Percentiles rank a stretch among this genome's conserved stretches.
Evolutionary conservation across 2,888 invertebrate species (phyloP).

Genomic region (Ametastegia equiseti): DNA sequence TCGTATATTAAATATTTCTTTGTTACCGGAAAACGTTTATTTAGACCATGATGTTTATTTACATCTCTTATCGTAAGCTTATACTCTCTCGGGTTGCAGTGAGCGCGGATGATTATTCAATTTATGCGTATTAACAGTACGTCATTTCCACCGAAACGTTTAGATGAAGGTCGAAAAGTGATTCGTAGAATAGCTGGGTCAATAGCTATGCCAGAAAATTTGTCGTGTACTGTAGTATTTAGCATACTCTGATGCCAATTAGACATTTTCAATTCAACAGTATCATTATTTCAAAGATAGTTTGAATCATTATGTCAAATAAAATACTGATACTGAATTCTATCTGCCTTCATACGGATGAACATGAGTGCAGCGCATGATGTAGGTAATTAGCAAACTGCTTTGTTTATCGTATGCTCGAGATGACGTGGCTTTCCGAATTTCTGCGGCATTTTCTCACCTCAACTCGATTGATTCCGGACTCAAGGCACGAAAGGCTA

Average conservation of each 20-base stretch:
- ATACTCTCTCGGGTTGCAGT: neutral
- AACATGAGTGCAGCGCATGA: neutral
- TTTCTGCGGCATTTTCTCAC: too few species aligned
- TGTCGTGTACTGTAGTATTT: neutral
- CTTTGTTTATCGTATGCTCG: too few species aligned
- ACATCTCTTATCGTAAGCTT: neutral
- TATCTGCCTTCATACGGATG: neutral
- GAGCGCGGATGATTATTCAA: neutral
- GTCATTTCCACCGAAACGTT: neutral
- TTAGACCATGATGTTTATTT: neutral
- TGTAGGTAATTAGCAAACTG: neutral
- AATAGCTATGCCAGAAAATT: neutral
- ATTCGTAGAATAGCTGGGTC: slow-evolving; percentile 2
- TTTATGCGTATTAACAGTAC: neutral
- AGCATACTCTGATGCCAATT: neutral
- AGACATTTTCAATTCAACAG: neutral
- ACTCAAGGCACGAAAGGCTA: too few species aligned
- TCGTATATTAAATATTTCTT: neutral
- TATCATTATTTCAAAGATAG: neutral
- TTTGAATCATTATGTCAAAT: neutral
- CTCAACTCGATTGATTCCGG: too few species aligned
- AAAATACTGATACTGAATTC: neutral
- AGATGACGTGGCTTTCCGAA: too few species aligned
- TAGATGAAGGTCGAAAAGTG: neutral
- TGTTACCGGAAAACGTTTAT: neutral